These are phyloP conservation scores for Conus ventricosus DNA, from an alignment of 1,140 invertebrate genomes.

Conservation along the genomic window DNA sequence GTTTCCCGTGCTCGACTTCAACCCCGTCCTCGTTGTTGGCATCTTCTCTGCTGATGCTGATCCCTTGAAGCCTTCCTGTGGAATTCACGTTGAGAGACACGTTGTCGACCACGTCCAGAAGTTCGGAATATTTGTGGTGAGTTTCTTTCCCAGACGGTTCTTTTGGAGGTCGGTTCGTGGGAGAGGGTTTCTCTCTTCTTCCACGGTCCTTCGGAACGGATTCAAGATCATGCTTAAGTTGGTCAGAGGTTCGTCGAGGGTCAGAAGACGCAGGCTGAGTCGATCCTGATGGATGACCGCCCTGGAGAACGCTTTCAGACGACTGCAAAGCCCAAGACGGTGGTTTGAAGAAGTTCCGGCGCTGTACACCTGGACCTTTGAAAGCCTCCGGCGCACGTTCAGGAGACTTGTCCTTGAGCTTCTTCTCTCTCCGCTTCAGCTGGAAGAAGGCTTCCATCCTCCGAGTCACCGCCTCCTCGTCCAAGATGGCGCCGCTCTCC, in stretches of 20 bases:
- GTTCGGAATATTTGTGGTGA: neutral
- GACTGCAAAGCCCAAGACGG: neutral
- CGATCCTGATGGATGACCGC: neutral
- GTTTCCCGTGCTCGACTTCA: neutral
- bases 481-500: slow-evolving; percentile 47
- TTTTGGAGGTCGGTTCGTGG: neutral
- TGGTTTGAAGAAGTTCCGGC: neutral
- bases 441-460: slow-evolving; percentile 47
- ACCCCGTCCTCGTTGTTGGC: neutral
- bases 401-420: neutral
- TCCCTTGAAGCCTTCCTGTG: neutral
- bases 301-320: neutral
- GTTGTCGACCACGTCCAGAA: neutral
- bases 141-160: neutral
- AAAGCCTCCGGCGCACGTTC: neutral
- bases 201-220: neutral
- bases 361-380: too few relatives aligned
- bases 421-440: neutral
- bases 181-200: neutral
- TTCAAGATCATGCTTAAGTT: neutral
- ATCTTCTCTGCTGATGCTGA: neutral
- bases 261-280: neutral
- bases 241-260: too few relatives aligned
- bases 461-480: slow-evolving; percentile 27
- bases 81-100: neutral